A percentile compares a stretch with the other conserved stretches of the same genome.
These are phyloP conservation scores for Aphelenchoides bicaudatus DNA, from an alignment of 2,888 invertebrate genomes.

Conservation along the genomic window DNA sequence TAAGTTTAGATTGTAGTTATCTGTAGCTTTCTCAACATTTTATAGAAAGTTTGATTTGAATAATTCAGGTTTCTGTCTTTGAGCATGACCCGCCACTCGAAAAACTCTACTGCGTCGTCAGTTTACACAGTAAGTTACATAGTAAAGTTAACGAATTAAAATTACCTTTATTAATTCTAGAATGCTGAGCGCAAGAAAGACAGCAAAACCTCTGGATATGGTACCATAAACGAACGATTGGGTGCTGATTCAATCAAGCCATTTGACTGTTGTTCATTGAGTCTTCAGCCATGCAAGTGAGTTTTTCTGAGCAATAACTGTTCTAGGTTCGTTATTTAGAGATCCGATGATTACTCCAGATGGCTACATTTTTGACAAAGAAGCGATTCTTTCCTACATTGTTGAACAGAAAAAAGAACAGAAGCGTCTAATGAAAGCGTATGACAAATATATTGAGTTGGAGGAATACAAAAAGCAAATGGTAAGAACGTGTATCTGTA, in stretches of 20 bases:
- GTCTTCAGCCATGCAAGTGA: slow-evolving; percentile 88
- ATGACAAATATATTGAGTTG: slow-evolving; percentile 66
- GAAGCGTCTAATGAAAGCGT: slow-evolving; percentile 82
- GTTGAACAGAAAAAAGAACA: slow-evolving; percentile 88
- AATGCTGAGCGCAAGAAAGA: slow-evolving; percentile 95
- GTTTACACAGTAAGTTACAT: slow-evolving; percentile 74
- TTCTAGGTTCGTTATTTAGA: slow-evolving; percentile 31
- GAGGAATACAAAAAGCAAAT: slow-evolving; percentile 38
- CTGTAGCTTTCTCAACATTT: too few relatives aligned
- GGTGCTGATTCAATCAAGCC: slow-evolving; percentile 90
- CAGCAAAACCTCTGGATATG: slow-evolving; percentile 83
- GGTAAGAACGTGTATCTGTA: slow-evolving; percentile 11
- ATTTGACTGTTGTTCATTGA: slow-evolving; percentile 95
- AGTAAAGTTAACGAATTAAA: not conserved
- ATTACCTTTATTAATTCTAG: slow-evolving; percentile 70
- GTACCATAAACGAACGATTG: slow-evolving; percentile 69
- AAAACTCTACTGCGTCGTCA: slow-evolving; percentile 95
- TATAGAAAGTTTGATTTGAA: too few relatives aligned
- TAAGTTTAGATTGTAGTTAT: too few relatives aligned
- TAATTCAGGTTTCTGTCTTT: too few relatives aligned
- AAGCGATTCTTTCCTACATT: slow-evolving; percentile 89
- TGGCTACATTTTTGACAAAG: slow-evolving; percentile 91
- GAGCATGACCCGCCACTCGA: slow-evolving; percentile 79
- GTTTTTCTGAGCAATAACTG: slow-evolving; percentile 1
- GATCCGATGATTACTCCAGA: slow-evolving; percentile 65